phyloP scores from a whole-genome alignment of 2,113 vertebrate genomes.

The Cyanoderma ruficeps region DNA sequence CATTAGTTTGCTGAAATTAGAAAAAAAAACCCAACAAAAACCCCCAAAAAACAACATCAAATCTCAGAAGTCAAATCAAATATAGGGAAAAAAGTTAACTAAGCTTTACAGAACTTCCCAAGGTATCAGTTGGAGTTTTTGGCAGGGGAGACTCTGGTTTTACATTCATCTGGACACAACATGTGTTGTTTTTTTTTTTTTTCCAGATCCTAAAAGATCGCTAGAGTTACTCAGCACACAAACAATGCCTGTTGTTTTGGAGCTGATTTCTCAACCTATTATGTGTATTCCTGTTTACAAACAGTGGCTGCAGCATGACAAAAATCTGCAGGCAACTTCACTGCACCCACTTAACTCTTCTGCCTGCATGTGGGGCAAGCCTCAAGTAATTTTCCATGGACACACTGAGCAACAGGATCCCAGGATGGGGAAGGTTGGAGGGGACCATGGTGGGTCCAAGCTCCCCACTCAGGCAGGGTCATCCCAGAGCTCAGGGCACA shows the following conservation, averaged over 20 bases:
- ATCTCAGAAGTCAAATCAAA: neutral
- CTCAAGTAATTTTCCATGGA: neutral
- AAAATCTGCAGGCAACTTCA: conserved; percentile 4
- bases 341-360: conserved; percentile 22
- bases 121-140: conserved; percentile 36
- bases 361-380: neutral
- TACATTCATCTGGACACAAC: conserved; percentile 57
- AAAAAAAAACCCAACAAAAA: neutral
- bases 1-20: neutral
- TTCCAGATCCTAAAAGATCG: conserved; percentile 26
- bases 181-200: neutral
- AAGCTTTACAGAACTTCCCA: conserved; percentile 3
- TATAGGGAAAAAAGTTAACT: neutral
- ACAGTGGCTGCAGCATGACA: conserved; percentile 32
- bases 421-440: neutral
- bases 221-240: conserved; percentile 53
- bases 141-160: conserved; percentile 2
- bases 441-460: neutral
- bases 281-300: conserved; percentile 62
- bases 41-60: neutral
- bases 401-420: neutral
- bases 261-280: conserved; percentile 60
- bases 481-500: neutral
- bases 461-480: neutral
- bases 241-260: conserved; percentile 67